Base-by-base conservation (phyloP, 2,113 vertebrate genomes). In the Thamnophis sirtalis region DNA sequence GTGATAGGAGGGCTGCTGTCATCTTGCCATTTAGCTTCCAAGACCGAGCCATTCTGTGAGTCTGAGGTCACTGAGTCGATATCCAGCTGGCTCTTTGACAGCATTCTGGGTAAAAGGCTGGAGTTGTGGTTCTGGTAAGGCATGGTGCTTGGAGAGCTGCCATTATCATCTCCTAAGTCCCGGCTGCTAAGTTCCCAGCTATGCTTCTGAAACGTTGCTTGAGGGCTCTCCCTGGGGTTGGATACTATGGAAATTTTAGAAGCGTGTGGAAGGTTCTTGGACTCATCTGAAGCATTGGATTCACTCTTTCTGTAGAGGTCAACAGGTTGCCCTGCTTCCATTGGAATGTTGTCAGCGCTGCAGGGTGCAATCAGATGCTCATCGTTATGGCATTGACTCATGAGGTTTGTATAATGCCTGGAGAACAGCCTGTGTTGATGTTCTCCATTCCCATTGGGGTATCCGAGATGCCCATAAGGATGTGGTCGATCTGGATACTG, bases 91-190 rank as follows among this genome's bases (percentile, higher is more conserved):
- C 96, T 98, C 51, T 98, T 98, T 0, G 98, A 98, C 88, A 98
- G 28, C 28, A 97, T 96, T 86, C 98, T 97, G 48, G 98, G 98
- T 95, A 98, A 98, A 85, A 98, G 98, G 89, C 98, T 99, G 92
- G 97, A 96, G 93, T 99, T 98, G 84, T 97, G 97, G 91, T 96
- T 97, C 1, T 96, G 96, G 90, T 95, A 93, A 96, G 97, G 97
- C 56, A 96, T 97, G 50, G 98, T 98, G 73, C 98, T 98, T 0
- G 95, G 96, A 33, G 97, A 98, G 26, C 97, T 97, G 0, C 97
- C 98, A 86, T 94, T 95, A 86, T 98, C 96, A 48, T 97, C 97
- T 0, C 97, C 96, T n/a, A 97, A 95, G 94, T 98, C 98, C 93
- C 97, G 98, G 90, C 95, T 97, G 43, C 86, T 85, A 86, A 97